Percentiles rank a stretch among this genome's conserved stretches.
Evolutionary conservation across 1,140 invertebrate genomes (phyloP).

Genomic region (Chelonus insularis): DNA sequence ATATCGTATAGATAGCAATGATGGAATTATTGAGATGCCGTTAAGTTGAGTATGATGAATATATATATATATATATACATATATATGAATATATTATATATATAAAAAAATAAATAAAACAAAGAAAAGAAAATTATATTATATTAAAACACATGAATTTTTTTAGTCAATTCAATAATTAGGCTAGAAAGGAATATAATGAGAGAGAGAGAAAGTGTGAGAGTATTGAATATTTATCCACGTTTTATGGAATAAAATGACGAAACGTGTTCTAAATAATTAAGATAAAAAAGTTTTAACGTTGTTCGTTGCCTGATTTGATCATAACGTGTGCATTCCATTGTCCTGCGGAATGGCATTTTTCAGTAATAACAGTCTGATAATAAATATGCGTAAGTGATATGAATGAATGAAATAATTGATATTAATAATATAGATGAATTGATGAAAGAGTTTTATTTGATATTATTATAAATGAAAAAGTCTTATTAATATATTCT

Average conservation of each 20-base stretch:
- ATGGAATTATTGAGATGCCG: constrained; percentile 27
- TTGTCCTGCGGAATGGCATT: constrained; percentile 5
- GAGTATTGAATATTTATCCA: not conserved
- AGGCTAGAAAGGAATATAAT: not conserved
- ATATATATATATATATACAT: constrained; percentile 12
- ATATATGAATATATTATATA: not conserved
- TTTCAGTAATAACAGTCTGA: not conserved
- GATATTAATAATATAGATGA: not conserved
- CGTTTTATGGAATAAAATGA: not conserved
- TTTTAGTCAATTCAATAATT: not conserved
- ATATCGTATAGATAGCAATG: constrained; percentile 34
- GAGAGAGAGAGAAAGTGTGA: not conserved
- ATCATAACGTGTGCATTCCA: constrained; percentile 5
- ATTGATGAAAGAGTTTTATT: not conserved
- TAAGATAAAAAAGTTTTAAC: constrained; percentile 18
- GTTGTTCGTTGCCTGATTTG: constrained; percentile 25
- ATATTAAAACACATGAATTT: not conserved
- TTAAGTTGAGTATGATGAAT: constrained; percentile 23
- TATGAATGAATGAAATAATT: constrained; percentile 2
- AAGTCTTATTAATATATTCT: not conserved
- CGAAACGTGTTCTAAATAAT: constrained; percentile 6
- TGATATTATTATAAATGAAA: not conserved
- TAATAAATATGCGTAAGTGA: not conserved
- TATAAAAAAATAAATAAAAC: not conserved
- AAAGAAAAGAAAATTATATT: not conserved